These are phyloP conservation scores for Isichthys henryi DNA, from an alignment of 2,113 vertebrate species.

Conservation along the genomic window DNA sequence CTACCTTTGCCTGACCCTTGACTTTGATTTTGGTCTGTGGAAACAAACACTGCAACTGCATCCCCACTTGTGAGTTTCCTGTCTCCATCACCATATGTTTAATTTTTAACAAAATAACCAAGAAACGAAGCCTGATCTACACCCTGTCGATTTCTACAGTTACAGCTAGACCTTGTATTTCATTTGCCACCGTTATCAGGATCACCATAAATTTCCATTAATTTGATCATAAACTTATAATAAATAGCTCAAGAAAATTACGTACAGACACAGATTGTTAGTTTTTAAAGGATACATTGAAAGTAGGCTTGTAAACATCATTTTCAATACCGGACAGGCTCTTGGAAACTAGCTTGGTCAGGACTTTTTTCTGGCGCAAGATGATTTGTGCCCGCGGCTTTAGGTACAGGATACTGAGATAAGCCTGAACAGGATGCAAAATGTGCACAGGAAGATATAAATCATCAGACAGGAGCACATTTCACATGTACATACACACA, in stretches of 20 bases:
- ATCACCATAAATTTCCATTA: background rate
- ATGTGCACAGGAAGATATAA: background rate
- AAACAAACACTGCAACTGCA: background rate
- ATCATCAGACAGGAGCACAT: background rate
- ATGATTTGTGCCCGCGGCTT: conserved; percentile 70
- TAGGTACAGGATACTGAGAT: conserved; percentile 71
- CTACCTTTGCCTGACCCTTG: background rate
- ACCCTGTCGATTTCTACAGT: background rate
- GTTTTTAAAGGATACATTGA: conserved; percentile 60
- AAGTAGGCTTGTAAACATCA: conserved; percentile 69
- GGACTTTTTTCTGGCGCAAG: conserved; percentile 65
- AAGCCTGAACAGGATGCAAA: conserved; percentile 53
- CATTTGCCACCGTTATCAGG: background rate
- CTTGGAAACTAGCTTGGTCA: conserved; percentile 64
- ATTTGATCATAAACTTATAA: background rate
- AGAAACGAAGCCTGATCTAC: background rate
- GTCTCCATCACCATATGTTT: background rate
- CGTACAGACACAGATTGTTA: background rate
- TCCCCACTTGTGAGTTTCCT: background rate
- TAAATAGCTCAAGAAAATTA: background rate
- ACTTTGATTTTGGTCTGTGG: background rate
- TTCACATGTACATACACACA: background rate
- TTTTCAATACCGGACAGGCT: conserved; percentile 62
- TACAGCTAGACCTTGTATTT: background rate
- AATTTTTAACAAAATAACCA: background rate